These are phyloP conservation scores for Syrphus vitripennis DNA, from an alignment of 2,888 invertebrate genomes.

Conservation along the genomic window DNA sequence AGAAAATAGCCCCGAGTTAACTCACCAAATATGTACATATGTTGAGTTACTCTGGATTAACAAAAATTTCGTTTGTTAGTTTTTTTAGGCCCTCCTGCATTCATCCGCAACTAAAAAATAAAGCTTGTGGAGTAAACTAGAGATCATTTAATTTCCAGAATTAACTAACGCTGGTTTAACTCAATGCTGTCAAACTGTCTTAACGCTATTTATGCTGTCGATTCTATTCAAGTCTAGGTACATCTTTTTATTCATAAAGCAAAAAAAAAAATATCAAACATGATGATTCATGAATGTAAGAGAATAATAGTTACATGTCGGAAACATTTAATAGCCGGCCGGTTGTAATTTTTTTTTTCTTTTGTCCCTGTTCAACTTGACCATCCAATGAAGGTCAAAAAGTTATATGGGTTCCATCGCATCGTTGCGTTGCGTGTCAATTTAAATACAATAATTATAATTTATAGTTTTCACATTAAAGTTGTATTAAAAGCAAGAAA, in stretches of 20 bases:
- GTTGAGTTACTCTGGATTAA: too few species aligned
- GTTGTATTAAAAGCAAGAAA: not conserved
- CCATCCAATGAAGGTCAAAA: conserved; percentile 42
- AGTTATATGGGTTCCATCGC: not conserved
- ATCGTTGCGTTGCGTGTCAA: conserved; percentile 38
- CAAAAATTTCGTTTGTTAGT: too few species aligned
- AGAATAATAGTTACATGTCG: conserved; percentile 11
- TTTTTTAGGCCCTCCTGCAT: too few species aligned
- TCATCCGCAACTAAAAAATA: too few species aligned
- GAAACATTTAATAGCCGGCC: conserved; percentile 35
- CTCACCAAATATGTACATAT: too few species aligned
- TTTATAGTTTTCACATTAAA: conserved; percentile 24
- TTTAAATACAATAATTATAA: conserved; percentile 41
- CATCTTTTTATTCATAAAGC: not conserved
- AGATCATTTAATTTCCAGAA: too few species aligned
- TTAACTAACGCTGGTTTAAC: too few species aligned
- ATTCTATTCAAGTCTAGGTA: not conserved
- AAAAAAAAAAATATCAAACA: not conserved
- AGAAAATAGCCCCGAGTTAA: too few species aligned
- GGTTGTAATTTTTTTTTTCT: not conserved
- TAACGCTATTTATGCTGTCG: not conserved
- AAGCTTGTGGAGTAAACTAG: too few species aligned
- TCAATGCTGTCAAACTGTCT: too few species aligned
- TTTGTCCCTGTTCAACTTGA: conserved; percentile 2
- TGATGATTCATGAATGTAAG: not conserved